phyloP scores from a whole-genome alignment of 2,888 invertebrate species.

The Hipparchia semele region DNA sequence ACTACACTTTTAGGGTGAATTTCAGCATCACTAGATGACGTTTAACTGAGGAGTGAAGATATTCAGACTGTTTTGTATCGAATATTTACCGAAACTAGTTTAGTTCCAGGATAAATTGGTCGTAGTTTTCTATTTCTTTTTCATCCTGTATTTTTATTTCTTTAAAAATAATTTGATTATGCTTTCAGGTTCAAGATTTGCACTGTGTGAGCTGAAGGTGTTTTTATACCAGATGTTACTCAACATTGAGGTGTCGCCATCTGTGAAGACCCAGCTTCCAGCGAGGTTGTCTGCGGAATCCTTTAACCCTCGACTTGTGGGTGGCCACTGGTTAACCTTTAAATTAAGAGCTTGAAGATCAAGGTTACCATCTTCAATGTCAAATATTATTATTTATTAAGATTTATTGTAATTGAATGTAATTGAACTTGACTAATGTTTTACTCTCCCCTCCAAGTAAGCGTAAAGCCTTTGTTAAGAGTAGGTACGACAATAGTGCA shows the following conservation, averaged over 20 bases:
- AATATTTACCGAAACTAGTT: too few species aligned
- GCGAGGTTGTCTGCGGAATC: constrained; percentile 45
- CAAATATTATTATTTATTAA: too few species aligned
- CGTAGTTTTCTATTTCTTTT: too few species aligned
- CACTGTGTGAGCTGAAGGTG: constrained; percentile 68
- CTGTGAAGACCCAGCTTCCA: constrained; percentile 56
- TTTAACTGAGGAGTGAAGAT: too few species aligned
- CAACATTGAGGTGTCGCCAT: constrained; percentile 58
- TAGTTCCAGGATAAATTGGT: too few species aligned
- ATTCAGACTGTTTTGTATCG: too few species aligned
- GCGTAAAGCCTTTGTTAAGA: too few species aligned
- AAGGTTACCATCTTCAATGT: neutral
- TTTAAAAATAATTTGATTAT: neutral
- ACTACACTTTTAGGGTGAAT: neutral
- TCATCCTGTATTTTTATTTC: too few species aligned
- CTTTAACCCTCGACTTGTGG: constrained; percentile 54
- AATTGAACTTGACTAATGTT: neutral
- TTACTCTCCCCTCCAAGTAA: too few species aligned
- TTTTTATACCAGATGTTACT: constrained; percentile 61
- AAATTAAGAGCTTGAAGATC: constrained; percentile 14
- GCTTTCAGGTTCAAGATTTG: constrained; percentile 62
- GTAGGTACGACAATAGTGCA: too few species aligned
- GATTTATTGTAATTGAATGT: too few species aligned
- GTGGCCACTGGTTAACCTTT: constrained; percentile 62
- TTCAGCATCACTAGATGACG: too few species aligned